phyloP scores from a whole-genome alignment of 2,113 vertebrate species.

The Phylloscopus whistleri region DNA sequence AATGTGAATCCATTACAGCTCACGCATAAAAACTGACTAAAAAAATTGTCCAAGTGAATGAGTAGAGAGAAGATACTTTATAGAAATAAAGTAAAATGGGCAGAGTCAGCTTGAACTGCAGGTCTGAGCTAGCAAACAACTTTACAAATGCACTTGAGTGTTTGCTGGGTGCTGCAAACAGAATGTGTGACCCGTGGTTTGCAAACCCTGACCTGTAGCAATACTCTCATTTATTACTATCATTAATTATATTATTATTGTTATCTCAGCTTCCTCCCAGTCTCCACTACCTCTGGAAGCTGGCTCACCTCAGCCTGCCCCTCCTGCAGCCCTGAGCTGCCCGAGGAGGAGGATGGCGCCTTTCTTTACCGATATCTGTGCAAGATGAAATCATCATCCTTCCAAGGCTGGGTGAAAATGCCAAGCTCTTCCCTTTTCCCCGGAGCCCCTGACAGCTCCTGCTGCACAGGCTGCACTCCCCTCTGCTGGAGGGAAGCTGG shows the following conservation, averaged over 20 bases:
- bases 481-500: too few species aligned
- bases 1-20: not conserved
- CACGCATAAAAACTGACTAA: not conserved
- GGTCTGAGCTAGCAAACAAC: not conserved
- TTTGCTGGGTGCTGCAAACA: rapidly evolving
- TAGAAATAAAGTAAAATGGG: not conserved
- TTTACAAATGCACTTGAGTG: not conserved
- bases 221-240: not conserved
- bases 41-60: not conserved
- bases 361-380: not conserved
- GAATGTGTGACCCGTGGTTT: not conserved
- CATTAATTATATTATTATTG: too few species aligned
- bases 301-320: not conserved
- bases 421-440: too few species aligned
- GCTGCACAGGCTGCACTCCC: too few species aligned
- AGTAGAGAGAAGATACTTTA: not conserved
- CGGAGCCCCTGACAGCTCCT: too few species aligned
- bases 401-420: too few species aligned
- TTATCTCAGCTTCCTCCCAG: not conserved
- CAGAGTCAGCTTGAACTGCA: not conserved
- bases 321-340: not conserved
- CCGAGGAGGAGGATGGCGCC: not conserved
- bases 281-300: not conserved
- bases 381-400: too few species aligned
- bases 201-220: not conserved